phyloP scores from a whole-genome alignment of 2,113 vertebrate species.

The Tetraodon nigroviridis region DNA sequence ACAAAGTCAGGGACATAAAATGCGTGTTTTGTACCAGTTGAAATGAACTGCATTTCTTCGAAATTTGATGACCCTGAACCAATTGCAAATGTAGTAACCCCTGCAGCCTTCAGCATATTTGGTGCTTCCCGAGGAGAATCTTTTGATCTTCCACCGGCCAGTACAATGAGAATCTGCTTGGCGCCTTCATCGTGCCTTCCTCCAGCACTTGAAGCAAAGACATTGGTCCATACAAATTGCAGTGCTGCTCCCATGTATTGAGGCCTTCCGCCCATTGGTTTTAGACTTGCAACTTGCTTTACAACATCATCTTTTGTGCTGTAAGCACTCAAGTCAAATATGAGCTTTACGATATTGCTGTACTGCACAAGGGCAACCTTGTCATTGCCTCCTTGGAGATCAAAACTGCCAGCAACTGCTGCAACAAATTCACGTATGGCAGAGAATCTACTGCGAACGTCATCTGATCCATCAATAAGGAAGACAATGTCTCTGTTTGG shows the following conservation, averaged over 20 bases:
- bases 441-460: constrained; percentile 61
- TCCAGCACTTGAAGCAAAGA: constrained; percentile 59
- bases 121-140: constrained; percentile 68
- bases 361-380: constrained; percentile 73
- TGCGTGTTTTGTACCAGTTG: constrained; percentile 50
- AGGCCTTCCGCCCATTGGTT: constrained; percentile 67
- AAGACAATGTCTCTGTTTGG: constrained; percentile 71
- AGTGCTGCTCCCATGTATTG: constrained; percentile 71
- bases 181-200: constrained; percentile 47
- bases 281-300: constrained; percentile 53
- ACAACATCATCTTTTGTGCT: constrained; percentile 53
- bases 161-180: constrained; percentile 66
- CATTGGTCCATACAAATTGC: constrained; percentile 64
- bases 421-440: constrained; percentile 65
- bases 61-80: constrained; percentile 60
- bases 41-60: constrained; percentile 60
- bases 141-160: constrained; percentile 68
- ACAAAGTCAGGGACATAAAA: constrained; percentile 60
- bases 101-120: constrained; percentile 56
- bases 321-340: constrained; percentile 65
- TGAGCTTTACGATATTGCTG: constrained; percentile 64
- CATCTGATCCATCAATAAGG: constrained; percentile 77
- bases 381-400: constrained; percentile 65
- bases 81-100: constrained; percentile 61
- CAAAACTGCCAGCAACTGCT: constrained; percentile 59